Evolutionary conservation across 1,140 invertebrate species (phyloP).

Genomic region (Trachymyrmex cornetzi): DNA sequence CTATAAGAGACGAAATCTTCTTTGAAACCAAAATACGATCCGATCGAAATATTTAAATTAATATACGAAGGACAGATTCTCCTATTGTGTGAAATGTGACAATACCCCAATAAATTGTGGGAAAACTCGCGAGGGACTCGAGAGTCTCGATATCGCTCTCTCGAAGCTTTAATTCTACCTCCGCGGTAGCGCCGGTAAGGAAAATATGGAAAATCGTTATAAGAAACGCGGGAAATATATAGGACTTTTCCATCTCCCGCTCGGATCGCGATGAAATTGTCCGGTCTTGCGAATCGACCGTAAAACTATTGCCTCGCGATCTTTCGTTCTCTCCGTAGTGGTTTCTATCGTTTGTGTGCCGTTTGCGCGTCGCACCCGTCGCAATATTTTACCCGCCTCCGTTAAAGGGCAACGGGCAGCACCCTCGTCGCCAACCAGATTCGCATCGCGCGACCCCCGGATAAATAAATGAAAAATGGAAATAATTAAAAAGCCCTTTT

Average conservation of each 20-base stretch:
- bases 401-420: conserved; percentile 63
- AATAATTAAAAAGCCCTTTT: conserved; percentile 75
- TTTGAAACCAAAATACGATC: not conserved
- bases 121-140: conserved; percentile 15
- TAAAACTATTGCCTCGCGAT: conserved; percentile 65
- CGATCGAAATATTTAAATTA: conserved; percentile 44
- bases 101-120: not conserved
- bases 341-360: conserved; percentile 65
- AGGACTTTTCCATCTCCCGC: conserved; percentile 51
- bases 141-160: not conserved
- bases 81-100: not conserved
- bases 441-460: conserved; percentile 19
- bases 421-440: conserved; percentile 16
- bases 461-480: conserved; percentile 72
- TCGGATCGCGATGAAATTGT: conserved; percentile 67
- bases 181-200: conserved; percentile 31
- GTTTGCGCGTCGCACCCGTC: conserved; percentile 50
- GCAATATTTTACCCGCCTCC: conserved; percentile 72
- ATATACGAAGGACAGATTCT: conserved; percentile 2
- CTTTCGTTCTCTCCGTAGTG: conserved; percentile 40
- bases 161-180: conserved; percentile 35
- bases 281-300: conserved; percentile 35
- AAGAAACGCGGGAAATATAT: conserved; percentile 71
- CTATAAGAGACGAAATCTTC: not conserved
- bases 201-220: conserved; percentile 78